Base-by-base conservation (phyloP, 1,140 invertebrate species). In the Drosophila baimaii region DNA sequence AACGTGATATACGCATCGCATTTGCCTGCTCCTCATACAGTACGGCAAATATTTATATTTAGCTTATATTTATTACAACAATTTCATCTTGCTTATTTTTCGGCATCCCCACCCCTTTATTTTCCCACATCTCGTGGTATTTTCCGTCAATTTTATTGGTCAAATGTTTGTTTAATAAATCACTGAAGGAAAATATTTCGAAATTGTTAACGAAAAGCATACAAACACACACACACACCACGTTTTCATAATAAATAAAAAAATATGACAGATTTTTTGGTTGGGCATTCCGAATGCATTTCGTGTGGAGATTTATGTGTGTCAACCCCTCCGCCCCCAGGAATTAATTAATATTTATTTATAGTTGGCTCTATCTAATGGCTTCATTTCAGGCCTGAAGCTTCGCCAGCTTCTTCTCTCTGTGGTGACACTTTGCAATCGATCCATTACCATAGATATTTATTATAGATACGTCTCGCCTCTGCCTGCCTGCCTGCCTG, bases 271-370 rank as follows among this genome's bases (percentile, higher is more conserved):
- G 37, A 73, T 43, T 37, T 44, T 55, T 55, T 21, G 8, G 15
- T 35, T 25, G 65, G 19, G 35, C 39, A 59, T 63, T 64, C 61
- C 57, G 54, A 68, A 39, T 82, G 72, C 81, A 84, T 78, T 86
- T 65, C 31, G 10, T 27, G n/a, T 52, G 19, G 49, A 71, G 78
- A 78, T 84, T 80, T 85, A 79, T 83, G 55, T 64, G 66, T 55
- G 63, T 58, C 57, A 64, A 43, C 39, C 27, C 52, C 47, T 44
- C 21, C 12, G 17, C 31, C 10, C 69, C 63, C 47, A 56, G 66
- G 66, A 47, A 75, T 85, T 86, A 86, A 85, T 86, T 86, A 75
- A 86, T 79, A 86, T 85, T 86, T 82, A 85, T 85, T 86, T 86
- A 72, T 85, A 86, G 79, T 75, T 29, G 61, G 61, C 57, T 33